Evolutionary conservation across 2,113 vertebrate species (phyloP), one percentile per base, ranked within the genome.

Genomic region (Gavia stellata): DNA sequence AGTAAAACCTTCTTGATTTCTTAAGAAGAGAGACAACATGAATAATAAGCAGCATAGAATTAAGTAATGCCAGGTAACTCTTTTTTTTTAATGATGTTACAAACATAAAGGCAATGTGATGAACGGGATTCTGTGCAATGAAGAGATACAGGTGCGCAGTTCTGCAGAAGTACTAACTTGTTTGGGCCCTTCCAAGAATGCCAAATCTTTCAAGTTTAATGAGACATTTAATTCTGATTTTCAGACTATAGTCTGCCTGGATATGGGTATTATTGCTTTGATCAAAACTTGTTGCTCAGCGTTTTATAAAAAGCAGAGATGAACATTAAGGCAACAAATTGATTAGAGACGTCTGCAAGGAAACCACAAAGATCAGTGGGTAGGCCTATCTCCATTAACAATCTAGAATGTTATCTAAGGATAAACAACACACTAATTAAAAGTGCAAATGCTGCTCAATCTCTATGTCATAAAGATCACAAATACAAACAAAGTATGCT

Each of bases 341-440:
- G 95, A 96, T 81, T 61, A 72, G 71, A 97, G 91, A 89, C 67
- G 87, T 93, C 94, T 96, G 88, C 0, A 0, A 92, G 78, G 81
- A 97, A 97, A 97, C 94, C 89, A 90, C 95, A 91, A 72, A 79
- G 78, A 82, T 58, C 67, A 53, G 91, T 50, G 81, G 26, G 70
- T 68, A 94, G 49, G 53, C 66, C 83, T 94, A 95, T 95, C 92
- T 94, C 74, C 52, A 97, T 80, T 77, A 95, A 53, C 55, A 59
- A 96, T 96, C 95, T 95, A 91, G 62, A 94, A 95, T 94, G 93
- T 96, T 96, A 97, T 80, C 84, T 97, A 70, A 91, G 95, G 86
- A 95, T 90, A 96, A 95, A 89, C 47, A 95, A 55, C 36, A 61
- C 24, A n/a, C 50, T 96, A 96, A 96, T 92, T 92, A 90, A 66